Percentiles rank a stretch among this genome's conserved stretches.
Evolutionary conservation across 2,797 vertebrate species (phyloP).

Genomic region (Channa striata): DNA sequence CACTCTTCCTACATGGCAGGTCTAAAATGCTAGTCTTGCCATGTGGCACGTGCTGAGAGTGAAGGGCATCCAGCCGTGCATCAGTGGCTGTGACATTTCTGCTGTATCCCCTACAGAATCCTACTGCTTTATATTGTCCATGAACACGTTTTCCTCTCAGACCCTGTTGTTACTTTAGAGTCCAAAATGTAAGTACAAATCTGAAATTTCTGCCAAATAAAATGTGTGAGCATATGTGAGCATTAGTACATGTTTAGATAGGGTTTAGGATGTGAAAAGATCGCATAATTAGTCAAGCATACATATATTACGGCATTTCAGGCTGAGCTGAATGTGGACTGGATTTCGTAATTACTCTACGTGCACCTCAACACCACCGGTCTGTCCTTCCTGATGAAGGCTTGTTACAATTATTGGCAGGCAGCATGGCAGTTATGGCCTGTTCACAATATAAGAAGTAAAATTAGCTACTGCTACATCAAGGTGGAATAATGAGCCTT

Average conservation of each 20-base stretch:
- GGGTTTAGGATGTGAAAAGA: not conserved
- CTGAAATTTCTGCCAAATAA: no score
- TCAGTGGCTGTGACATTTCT: constrained; percentile 72
- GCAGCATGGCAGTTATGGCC: not conserved
- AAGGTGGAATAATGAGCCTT: not conserved
- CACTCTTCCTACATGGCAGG: constrained; percentile 30
- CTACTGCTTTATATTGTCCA: constrained; percentile 9
- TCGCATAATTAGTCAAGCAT: not conserved
- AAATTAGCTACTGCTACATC: not conserved
- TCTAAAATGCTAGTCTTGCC: constrained; percentile 44
- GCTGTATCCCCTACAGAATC: constrained; percentile 42
- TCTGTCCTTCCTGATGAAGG: not conserved
- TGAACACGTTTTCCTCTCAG: constrained; percentile 22
- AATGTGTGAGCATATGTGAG: no score
- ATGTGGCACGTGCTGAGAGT: constrained; percentile 50
- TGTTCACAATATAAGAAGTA: not conserved
- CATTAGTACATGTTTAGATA: not conserved
- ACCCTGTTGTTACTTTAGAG: not conserved
- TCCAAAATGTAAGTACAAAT: no score
- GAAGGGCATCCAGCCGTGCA: constrained; percentile 58
- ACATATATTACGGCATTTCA: not conserved
- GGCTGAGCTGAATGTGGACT: not conserved
- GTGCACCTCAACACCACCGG: no score
- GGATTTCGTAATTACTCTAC: not conserved
- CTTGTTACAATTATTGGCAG: not conserved